Evolutionary conservation across 1,140 invertebrate genomes (phyloP).

Genomic region (Diploscapter pachys): DNA sequence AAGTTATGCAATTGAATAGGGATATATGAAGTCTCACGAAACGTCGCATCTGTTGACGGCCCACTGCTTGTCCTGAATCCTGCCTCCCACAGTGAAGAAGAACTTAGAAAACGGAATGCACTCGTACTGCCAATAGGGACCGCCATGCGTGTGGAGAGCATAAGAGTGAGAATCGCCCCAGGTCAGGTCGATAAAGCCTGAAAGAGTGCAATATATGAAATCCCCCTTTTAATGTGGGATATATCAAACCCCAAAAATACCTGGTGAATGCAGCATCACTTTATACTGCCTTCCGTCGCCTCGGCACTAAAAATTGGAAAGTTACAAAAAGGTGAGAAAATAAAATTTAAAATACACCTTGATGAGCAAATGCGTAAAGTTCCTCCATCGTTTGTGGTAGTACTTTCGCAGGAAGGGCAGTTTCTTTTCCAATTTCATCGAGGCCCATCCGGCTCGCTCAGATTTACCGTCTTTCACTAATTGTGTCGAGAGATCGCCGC

Average conservation of each 20-base stretch:
- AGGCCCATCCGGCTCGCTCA: constrained; percentile 40
- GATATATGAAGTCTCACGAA: constrained; percentile 16
- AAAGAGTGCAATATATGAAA: no score
- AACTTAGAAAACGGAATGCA: constrained; percentile 56
- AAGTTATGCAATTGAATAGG: background rate
- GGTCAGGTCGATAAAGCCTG: constrained; percentile 47
- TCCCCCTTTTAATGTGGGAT: no score
- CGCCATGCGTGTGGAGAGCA: constrained; percentile 55
- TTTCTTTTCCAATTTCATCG: constrained; percentile 37
- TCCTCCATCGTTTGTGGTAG: constrained; percentile 32
- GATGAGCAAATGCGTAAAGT: constrained; percentile 39
- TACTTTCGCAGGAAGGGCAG: constrained; percentile 38
- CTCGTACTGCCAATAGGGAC: constrained; percentile 58
- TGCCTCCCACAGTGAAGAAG: constrained; percentile 46
- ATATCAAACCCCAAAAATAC: no score
- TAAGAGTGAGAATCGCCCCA: constrained; percentile 55
- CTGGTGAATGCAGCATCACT: constrained; percentile 51
- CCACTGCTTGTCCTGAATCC: constrained; percentile 51
- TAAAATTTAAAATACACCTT: constrained; percentile 23
- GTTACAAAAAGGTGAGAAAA: constrained; percentile 7
- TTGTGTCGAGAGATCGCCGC: constrained; percentile 26
- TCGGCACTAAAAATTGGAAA: constrained; percentile 41
- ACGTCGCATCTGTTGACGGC: constrained; percentile 39
- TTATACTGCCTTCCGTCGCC: constrained; percentile 56
- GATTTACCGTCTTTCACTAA: constrained; percentile 36